Evolutionary conservation across 2,888 invertebrate species (phyloP).

Genomic region (Cantharis rustica): DNA sequence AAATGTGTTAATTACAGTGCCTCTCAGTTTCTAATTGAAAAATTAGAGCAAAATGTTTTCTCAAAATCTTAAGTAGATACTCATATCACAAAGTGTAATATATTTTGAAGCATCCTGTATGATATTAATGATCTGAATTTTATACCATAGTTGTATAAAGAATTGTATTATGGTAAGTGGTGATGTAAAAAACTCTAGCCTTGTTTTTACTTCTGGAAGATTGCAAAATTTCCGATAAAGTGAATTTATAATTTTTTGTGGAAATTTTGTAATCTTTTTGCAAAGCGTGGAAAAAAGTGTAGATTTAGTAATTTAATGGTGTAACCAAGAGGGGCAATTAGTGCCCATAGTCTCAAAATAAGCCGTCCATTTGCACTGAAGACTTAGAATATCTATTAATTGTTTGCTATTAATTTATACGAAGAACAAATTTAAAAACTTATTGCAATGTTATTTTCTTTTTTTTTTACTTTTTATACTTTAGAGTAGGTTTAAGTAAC

Average conservation of each 20-base stretch:
- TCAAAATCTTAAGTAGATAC: neutral
- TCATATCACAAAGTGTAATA: constrained; percentile 13
- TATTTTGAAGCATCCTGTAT: constrained; percentile 13
- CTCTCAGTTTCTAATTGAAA: constrained; percentile 14
- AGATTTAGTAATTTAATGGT: constrained; percentile 13
- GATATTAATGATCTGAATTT: constrained; percentile 14
- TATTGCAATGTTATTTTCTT: constrained; percentile 4
- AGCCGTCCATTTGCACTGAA: constrained; percentile 52
- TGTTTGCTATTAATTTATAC: constrained; percentile 15
- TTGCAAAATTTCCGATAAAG: neutral
- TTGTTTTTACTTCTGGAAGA: neutral
- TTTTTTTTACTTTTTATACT: constrained; percentile 11
- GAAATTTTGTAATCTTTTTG: neutral
- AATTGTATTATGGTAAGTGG: constrained; percentile 24
- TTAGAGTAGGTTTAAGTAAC: neutral
- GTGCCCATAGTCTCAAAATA: constrained; percentile 49
- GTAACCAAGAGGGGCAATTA: constrained; percentile 20
- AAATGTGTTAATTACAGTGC: constrained; percentile 25
- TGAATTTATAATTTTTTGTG: neutral
- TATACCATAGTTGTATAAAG: constrained; percentile 14
- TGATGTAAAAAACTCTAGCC: constrained; percentile 12
- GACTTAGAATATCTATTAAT: constrained; percentile 17
- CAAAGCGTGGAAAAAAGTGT: neutral
- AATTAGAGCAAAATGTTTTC: neutral
- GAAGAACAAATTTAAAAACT: neutral